These are phyloP conservation scores for Scolopax rusticola DNA, from an alignment of 2,797 vertebrate species.

Conservation along the genomic window DNA sequence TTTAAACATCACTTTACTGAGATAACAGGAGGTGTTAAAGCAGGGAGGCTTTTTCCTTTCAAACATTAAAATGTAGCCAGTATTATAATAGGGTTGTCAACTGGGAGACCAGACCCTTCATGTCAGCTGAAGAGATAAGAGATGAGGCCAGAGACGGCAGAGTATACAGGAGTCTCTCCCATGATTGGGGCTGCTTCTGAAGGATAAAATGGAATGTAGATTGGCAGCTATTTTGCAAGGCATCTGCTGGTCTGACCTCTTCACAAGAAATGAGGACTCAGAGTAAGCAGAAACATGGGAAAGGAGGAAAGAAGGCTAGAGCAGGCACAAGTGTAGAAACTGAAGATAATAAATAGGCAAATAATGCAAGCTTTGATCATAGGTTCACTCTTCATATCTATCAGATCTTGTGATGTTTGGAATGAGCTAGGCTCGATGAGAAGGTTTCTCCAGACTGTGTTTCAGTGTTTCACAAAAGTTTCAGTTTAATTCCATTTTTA, in stretches of 20 bases:
- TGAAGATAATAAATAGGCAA: neutral
- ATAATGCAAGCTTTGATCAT: neutral
- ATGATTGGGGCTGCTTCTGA: conserved; percentile 2
- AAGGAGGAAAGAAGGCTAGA: neutral
- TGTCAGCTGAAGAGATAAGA: neutral
- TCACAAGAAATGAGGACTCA: neutral
- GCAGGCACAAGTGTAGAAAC: neutral
- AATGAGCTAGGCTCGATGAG: neutral
- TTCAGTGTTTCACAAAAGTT: neutral
- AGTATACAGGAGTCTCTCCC: neutral
- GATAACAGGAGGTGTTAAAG: conserved; percentile 78
- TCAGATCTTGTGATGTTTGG: neutral
- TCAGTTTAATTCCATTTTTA: neutral
- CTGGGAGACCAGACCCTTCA: neutral
- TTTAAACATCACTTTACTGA: conserved; percentile 82
- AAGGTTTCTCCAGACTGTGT: neutral
- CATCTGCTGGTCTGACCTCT: conserved; percentile 26
- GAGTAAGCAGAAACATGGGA: neutral
- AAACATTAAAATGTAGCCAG: conserved; percentile 54
- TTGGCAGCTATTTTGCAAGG: conserved; percentile 13
- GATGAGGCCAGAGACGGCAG: conserved; percentile 28
- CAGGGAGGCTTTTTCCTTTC: conserved; percentile 64
- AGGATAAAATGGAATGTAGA: conserved; percentile 30
- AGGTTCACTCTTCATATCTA: neutral
- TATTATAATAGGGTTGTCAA: conserved; percentile 26